Percentiles rank a stretch among this genome's conserved stretches.
Conservation (phyloP, 2,888 invertebrate species). For the Myathropa florea region DNA sequence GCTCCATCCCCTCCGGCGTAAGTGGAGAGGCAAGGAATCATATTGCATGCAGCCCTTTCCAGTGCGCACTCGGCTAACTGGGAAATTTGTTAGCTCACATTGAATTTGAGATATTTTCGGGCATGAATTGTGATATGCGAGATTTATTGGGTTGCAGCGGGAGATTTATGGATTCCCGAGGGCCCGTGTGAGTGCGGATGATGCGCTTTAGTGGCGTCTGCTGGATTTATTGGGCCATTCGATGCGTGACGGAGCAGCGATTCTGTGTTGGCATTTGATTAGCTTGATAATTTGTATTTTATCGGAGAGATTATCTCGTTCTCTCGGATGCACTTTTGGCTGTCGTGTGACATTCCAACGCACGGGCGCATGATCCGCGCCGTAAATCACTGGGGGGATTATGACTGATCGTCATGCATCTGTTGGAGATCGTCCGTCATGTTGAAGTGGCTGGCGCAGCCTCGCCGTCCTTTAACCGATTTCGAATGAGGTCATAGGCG, state of each 20-base stretch:
- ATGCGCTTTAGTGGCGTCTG: conserved; percentile 29
- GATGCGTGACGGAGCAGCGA: background rate
- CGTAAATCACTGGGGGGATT: background rate
- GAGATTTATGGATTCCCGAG: conserved; percentile 45
- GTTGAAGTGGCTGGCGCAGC: background rate
- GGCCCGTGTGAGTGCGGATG: conserved; percentile 22
- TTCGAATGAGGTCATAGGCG: background rate
- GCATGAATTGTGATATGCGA: conserved; percentile 43
- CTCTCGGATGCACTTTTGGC: background rate
- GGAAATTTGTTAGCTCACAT: conserved; percentile 47
- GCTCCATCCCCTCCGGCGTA: background rate
- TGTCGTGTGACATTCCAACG: background rate
- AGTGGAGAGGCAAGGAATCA: background rate
- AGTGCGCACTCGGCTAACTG: background rate
- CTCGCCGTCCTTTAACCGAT: background rate
- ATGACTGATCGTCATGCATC: background rate
- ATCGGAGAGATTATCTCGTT: conserved; percentile 19
- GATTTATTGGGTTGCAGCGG: conserved; percentile 47
- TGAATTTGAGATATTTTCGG: conserved; percentile 36
- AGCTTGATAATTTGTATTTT: conserved; percentile 24
- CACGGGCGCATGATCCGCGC: background rate
- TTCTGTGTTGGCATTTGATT: background rate
- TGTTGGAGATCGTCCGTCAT: background rate
- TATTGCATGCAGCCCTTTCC: background rate
- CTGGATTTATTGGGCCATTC: conserved; percentile 21